Conservation (phyloP, 2,888 invertebrate genomes). For the Mimachlamys varia region DNA sequence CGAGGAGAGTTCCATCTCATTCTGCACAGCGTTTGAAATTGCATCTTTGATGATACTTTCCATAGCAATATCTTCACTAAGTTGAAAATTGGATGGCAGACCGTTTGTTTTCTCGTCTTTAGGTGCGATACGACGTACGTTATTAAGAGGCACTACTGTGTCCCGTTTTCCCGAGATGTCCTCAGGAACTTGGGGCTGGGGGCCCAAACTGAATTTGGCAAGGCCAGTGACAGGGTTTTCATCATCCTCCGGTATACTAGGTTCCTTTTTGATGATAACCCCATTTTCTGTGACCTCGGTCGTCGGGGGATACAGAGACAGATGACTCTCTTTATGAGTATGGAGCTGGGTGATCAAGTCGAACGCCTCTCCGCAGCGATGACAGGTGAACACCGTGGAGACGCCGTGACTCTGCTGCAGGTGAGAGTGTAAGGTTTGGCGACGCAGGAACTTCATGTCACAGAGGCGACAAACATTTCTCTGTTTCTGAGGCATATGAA, state of each 20-base stretch:
- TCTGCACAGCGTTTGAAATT: conserved; percentile 10
- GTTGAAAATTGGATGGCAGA: not conserved
- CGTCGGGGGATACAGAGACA: conserved; percentile 45
- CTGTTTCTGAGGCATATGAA: conserved; percentile 67
- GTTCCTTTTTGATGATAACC: conserved; percentile 50
- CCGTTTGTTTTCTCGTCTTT: not conserved
- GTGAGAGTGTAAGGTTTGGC: conserved; percentile 66
- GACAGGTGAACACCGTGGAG: conserved; percentile 66
- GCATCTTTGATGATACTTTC: conserved; percentile 13
- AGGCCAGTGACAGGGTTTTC: conserved; percentile 56
- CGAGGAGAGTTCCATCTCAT: not conserved
- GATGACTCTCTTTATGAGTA: conserved; percentile 66
- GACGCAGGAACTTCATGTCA: conserved; percentile 66
- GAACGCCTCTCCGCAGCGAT: conserved; percentile 71
- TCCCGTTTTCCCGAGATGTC: conserved; percentile 6
- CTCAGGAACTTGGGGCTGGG: conserved; percentile 56
- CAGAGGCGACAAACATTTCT: conserved; percentile 69
- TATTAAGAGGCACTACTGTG: not conserved
- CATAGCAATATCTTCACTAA: conserved; percentile 2
- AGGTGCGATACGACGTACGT: not conserved
- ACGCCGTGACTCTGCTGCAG: conserved; percentile 66
- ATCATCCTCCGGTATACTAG: conserved; percentile 43
- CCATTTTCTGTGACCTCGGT: conserved; percentile 55
- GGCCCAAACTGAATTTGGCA: conserved; percentile 67
- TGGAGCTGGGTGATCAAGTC: conserved; percentile 68